Evolutionary conservation across 2,113 vertebrate species (phyloP), one percentile per base, ranked within the genome.

Genomic region (Tilapia sparmanii): DNA sequence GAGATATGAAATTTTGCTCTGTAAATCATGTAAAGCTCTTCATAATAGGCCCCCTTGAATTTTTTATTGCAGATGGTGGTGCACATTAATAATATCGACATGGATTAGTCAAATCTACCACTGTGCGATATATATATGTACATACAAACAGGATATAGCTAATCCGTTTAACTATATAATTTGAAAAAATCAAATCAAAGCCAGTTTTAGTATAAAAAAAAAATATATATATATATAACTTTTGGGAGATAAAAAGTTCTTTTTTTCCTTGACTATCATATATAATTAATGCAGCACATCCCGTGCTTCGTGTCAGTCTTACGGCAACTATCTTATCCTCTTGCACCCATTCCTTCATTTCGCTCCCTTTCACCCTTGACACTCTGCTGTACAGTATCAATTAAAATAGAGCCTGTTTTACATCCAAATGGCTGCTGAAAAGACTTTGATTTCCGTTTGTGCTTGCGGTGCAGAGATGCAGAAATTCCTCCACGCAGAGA

Each of bases 371-470:
- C 87, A 86, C 54, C 55, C 83, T 42, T 53, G 45, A 84, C 89
- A 42, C 81, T 76, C 38, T 71, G 40, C 80, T 31, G 29, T 80
- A 79, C 71, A 40, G 33, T 86, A 82, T 83, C 73, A 87, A 92
- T 94, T 94, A 94, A 95, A 94, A 91, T 42, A 82, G 82, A 85
- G 54, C 19, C 73, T 7, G 10, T 93, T 93, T 94, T 73, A 82
- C 92, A 92, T 88, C n/a, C 86, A 90, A 92, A 93, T 87, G 10
- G 52, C 61, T n/a, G 68, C 90, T 93, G 90, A 95, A 95, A 91
- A 84, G 93, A 85, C 92, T 94, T 94, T 94, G 93, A 95, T 95
- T 94, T 94, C 71, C 85, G 40, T 91, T 94, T 93, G 87, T 93
- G 90, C 92, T 93, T 66, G 89, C 84, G 0, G 81, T 91, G 89